These are phyloP conservation scores for Melitaea cinxia DNA, from an alignment of 1,140 invertebrate species.

Conservation along the genomic window DNA sequence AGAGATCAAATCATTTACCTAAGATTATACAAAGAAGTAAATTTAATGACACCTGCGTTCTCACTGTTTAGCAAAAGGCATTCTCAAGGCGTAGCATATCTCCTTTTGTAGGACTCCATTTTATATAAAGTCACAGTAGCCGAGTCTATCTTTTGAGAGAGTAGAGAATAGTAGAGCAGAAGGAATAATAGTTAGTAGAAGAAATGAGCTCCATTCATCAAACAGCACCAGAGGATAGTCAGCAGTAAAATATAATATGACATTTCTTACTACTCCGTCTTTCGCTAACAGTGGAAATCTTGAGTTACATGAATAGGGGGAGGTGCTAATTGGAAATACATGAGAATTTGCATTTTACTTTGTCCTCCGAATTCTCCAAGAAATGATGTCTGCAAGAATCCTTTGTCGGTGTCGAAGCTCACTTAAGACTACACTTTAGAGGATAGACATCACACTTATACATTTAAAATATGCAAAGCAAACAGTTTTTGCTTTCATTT, in stretches of 20 bases:
- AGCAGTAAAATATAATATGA: neutral
- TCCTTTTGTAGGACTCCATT: too few species aligned
- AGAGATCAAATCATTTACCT: too few species aligned
- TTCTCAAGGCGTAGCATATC: too few species aligned
- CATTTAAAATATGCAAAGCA: constrained; percentile 19
- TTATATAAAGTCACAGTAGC: too few species aligned
- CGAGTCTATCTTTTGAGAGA: too few species aligned
- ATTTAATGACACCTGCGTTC: too few species aligned
- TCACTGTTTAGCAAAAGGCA: too few species aligned
- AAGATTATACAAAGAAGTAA: too few species aligned
- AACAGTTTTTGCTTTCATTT: neutral
- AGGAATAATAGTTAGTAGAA: too few species aligned
- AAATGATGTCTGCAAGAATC: constrained; percentile 53
- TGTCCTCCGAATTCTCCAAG: constrained; percentile 55
- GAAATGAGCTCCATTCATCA: too few species aligned
- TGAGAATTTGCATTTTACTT: constrained; percentile 78
- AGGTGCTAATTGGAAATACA: constrained; percentile 75
- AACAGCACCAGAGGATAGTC: too few species aligned
- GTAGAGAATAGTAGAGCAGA: too few species aligned
- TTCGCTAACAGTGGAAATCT: constrained; percentile 31
- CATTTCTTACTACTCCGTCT: neutral
- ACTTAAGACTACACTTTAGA: constrained; percentile 30
- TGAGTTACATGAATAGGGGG: constrained; percentile 47
- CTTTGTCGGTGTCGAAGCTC: constrained; percentile 49
- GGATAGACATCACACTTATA: constrained; percentile 6